Conservation (phyloP, 2,797 vertebrate species). For the Sus cebifrons region DNA sequence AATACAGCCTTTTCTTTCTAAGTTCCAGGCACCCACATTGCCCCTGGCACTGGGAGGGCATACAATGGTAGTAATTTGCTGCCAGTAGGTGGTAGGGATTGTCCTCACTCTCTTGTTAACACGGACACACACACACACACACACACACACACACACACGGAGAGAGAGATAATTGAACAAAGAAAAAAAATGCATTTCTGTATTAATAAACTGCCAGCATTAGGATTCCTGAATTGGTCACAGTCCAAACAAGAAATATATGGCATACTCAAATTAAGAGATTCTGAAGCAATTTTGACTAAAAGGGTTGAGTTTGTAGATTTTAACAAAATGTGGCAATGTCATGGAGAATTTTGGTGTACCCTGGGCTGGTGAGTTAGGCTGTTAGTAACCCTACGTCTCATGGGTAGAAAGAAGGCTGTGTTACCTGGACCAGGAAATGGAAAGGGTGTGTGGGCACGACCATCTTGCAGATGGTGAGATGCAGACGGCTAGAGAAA, state of each 20-base stretch:
- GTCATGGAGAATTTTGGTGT: rapidly evolving
- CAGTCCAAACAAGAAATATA: neutral
- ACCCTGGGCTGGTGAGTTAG: neutral
- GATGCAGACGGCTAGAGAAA: rapidly evolving
- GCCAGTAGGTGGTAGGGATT: neutral
- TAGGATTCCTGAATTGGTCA: neutral
- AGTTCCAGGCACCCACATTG: neutral
- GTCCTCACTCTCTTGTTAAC: neutral
- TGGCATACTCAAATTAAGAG: neutral
- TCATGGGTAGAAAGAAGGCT: neutral
- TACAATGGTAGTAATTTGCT: neutral
- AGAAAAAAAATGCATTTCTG: neutral
- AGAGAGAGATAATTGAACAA: neutral
- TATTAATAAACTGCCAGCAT: neutral
- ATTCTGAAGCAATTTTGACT: neutral
- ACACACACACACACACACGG: neutral
- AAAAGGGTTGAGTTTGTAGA: neutral
- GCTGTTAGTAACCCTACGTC: rapidly evolving
- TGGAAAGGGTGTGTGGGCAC: neutral
- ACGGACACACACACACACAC: neutral
- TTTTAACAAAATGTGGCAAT: rapidly evolving
- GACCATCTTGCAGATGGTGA: rapidly evolving
- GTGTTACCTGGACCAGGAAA: neutral
- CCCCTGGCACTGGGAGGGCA: neutral
- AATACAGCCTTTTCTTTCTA: neutral